Base-by-base conservation (phyloP, 1,140 invertebrate species). In the Bicyclus anynana region DNA sequence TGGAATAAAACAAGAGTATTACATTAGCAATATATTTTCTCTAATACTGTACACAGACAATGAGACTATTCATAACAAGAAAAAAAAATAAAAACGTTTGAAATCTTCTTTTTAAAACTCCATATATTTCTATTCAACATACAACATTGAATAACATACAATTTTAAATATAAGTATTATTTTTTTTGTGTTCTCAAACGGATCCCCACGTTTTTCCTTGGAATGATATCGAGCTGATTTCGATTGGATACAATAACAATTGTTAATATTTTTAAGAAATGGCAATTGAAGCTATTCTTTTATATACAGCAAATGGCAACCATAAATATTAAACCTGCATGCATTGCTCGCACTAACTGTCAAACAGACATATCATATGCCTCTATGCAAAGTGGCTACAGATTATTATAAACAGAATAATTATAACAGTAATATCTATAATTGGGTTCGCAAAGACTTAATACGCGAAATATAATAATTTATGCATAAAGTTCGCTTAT, bases 191-290 rank as follows among this genome's bases (percentile, higher is more conserved):
- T 80, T 80, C 72, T 56, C 65, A 59, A 77, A 68, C 76, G 80
- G 74, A 75, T 69, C 73, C 74, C 44, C 44, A 26, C 44, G 44
- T 47, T 47, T 47, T 82, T 74, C 64, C 67, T 65, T 67, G 82
- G 84, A 87, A 87, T 87, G 84, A 84, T 85, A 84, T 79, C 79
- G 74, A 84, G 82, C 82, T 84, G 84, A 84, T 81, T 80, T 65
- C 63, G 69, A 37, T 65, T 44, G 40, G 59, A 66, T 69, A 71
- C 61, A 61, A 68, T 37, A 54, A 26, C 42, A 47, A 0, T 55
- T 48, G 33, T 60, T 40, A 54, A 55, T 50, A 61, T 54, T 54
- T 64, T 67, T 72, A 69, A 70, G n/a, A 76, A 71, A 70, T 62
- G 73, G 66, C 61, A 72, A 74, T 76, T 62, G 59, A 81, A 85